Base-by-base conservation (phyloP, 2,797 vertebrate species). In the Notolabrus celidotus region DNA sequence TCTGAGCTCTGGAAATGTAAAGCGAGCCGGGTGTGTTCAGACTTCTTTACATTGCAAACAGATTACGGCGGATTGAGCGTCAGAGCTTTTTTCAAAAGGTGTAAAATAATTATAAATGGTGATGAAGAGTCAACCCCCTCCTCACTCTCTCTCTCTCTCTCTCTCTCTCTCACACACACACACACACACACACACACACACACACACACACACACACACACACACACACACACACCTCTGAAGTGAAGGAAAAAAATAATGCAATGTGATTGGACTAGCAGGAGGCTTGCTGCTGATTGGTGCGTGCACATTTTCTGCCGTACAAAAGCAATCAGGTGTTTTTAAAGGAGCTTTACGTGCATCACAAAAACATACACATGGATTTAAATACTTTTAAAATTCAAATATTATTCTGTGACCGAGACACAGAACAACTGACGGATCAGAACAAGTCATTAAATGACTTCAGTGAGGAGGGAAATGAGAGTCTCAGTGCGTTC, bases 191-290 rank as follows among this genome's bases (percentile, higher is more conserved):
- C 29, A 31, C 7, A 5, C 25, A 27, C 25, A 27, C 25, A 27
- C 25, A 27, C 25, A 27, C 29, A 31, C 1, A 5, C 29, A 31
- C 29, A 31, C 29, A 31, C 29, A 31, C 29, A 31, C 7, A 5
- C 29, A 31, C 29, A 31, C 29, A 31, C 29, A 31, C 29, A 31
- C 7, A 31, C 29, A 27, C 47, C 22, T 51, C 49, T 68, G 39
- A 43, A 54, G 38, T 7, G 34, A 78, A 70, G 19, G 22, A 12
- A 33, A 62, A 33, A 52, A 68, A 74, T 60, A 74, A 83, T 73
- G 10, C 67, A 12, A 71, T 81, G 42, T 79, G 84, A 87, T 81
- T 79, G 54, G 67, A 59, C 52, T 4, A 73, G 67, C 23, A 41
- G 38, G 17, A 39, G 12, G 38, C 56, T 73, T 10, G 38, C 29